A percentile compares a stretch with the other conserved stretches of the same genome.
These are phyloP conservation scores for Lutjanus argentimaculatus DNA, from an alignment of 2,797 vertebrate genomes.

Conservation along the genomic window DNA sequence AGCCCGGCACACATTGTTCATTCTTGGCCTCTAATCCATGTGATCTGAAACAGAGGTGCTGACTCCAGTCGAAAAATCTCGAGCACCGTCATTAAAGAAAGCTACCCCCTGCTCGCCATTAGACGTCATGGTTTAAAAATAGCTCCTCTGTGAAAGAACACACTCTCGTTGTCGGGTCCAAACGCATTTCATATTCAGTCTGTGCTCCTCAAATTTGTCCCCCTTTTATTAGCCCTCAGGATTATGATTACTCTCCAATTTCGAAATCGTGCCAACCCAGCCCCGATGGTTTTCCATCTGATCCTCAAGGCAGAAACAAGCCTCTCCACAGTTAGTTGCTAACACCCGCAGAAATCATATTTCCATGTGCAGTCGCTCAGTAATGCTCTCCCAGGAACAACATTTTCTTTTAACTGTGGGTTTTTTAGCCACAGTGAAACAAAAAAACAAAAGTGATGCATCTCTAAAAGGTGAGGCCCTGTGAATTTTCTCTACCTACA, in stretches of 20 bases:
- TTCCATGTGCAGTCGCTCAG: conserved; percentile 16
- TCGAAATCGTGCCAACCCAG: conserved; percentile 45
- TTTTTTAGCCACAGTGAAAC: conserved; percentile 13
- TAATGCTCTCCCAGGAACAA: conserved; percentile 24
- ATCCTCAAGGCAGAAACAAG: conserved; percentile 56
- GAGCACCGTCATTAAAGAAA: conserved; percentile 59
- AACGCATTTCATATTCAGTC: conserved; percentile 53
- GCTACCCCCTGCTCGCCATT: conserved; percentile 59
- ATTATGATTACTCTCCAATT: conserved; percentile 67
- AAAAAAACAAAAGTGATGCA: conserved; percentile 32
- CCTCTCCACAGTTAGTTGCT: conserved; percentile 40
- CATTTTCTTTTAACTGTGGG: conserved; percentile 42
- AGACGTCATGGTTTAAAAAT: conserved; percentile 79
- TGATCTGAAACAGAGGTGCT: conserved; percentile 79
- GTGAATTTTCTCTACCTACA: conserved; percentile 19
- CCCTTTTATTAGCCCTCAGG: conserved; percentile 65
- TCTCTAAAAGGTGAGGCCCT: conserved; percentile 27
- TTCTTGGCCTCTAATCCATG: conserved; percentile 73
- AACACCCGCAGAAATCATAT: conserved; percentile 41
- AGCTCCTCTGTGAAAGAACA: conserved; percentile 70
- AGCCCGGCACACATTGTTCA: conserved; percentile 71
- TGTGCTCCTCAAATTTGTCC: conserved; percentile 55
- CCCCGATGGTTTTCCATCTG: conserved; percentile 49
- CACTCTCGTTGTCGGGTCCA: conserved; percentile 41
- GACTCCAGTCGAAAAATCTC: conserved; percentile 72